phyloP scores from a whole-genome alignment of 2,797 vertebrate species.

The Tangara arthus region DNA sequence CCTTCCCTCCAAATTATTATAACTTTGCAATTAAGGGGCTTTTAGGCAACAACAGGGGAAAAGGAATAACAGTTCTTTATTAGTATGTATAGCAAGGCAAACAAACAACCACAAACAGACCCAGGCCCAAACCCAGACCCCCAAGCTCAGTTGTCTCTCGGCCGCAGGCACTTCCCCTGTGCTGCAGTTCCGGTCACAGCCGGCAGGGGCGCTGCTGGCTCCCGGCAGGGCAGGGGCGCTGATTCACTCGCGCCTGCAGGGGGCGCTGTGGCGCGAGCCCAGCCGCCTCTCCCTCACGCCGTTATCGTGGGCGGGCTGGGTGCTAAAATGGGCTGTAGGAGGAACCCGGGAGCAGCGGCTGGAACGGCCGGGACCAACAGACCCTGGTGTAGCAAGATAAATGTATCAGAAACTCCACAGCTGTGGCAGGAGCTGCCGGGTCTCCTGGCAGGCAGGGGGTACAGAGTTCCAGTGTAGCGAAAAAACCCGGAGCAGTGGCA shows the following conservation, averaged over 20 bases:
- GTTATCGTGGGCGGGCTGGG: not conserved
- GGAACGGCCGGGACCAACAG: accelerated
- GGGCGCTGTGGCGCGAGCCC: not conserved
- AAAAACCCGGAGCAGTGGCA: accelerated
- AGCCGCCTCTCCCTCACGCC: accelerated
- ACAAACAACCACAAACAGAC: not conserved
- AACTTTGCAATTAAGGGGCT: not conserved
- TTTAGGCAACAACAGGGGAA: not conserved
- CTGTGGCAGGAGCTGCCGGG: accelerated
- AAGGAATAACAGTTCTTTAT: not conserved
- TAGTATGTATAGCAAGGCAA: not conserved
- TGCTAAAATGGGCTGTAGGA: accelerated
- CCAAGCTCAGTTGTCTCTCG: accelerated
- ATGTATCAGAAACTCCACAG: not conserved
- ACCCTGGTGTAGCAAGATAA: accelerated
- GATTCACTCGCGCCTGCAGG: not conserved
- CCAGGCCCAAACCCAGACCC: too few relatives aligned
- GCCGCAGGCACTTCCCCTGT: accelerated
- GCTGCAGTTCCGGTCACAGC: accelerated
- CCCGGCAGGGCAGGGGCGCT: accelerated
- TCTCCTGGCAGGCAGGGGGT: not conserved
- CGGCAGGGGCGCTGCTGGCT: not conserved
- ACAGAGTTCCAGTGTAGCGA: not conserved
- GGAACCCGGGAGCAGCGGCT: accelerated
- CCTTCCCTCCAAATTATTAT: not conserved